A percentile compares a stretch with the other conserved stretches of the same genome.
These are phyloP conservation scores for Trichonephila clavata DNA, from an alignment of 1,140 invertebrate genomes.

Conservation along the genomic window DNA sequence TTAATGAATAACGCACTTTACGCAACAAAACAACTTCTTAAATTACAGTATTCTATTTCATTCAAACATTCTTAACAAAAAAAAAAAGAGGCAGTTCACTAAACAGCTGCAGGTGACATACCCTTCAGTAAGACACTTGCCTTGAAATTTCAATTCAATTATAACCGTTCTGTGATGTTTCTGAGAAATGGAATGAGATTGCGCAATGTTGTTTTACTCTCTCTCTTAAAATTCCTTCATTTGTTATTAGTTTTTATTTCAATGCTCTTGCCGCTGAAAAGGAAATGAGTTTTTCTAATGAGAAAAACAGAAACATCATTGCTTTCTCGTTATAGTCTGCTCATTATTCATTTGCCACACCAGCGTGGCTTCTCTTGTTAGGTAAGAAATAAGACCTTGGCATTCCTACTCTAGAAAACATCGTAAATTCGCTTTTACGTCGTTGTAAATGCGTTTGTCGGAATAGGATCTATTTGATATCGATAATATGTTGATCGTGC, in stretches of 20 bases:
- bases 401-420: not conserved
- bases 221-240: not conserved
- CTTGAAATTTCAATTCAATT: not conserved
- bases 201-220: not conserved
- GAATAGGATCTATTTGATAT: too few species aligned
- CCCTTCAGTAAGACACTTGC: not conserved
- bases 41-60: too few species aligned
- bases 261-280: not conserved
- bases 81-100: not conserved
- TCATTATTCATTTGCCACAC: not conserved
- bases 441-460: not conserved
- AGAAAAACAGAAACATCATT: not conserved
- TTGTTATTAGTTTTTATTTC: conserved; percentile 3
- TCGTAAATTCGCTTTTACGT: not conserved
- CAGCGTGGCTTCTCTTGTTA: not conserved
- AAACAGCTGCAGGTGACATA: not conserved
- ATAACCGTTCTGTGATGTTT: not conserved
- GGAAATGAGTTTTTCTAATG: conserved; percentile 21
- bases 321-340: not conserved
- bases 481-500: too few species aligned
- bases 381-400: not conserved
- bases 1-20: too few species aligned
- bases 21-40: too few species aligned
- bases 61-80: not conserved
- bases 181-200: not conserved